A percentile compares a stretch with the other conserved stretches of the same genome.
Conservation (phyloP, 2,888 invertebrate species). For the Mythimna ferrago region DNA sequence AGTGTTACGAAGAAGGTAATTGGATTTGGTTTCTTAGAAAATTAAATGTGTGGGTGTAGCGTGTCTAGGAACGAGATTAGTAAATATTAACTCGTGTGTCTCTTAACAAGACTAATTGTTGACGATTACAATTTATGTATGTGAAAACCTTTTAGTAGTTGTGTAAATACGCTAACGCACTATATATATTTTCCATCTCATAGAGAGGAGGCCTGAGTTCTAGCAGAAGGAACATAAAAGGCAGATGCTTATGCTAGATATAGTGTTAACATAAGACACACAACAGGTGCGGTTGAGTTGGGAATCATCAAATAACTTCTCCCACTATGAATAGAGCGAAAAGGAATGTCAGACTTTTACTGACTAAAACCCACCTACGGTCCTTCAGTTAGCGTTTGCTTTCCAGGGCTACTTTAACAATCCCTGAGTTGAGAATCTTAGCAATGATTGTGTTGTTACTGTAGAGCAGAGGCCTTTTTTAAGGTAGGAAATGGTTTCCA, state of each 20-base stretch:
- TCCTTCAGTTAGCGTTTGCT: no score
- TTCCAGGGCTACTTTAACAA: no score
- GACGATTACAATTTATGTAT: conserved; percentile 29
- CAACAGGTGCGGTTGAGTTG: background rate
- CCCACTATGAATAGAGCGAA: no score
- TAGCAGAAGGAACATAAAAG: no score
- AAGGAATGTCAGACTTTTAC: no score
- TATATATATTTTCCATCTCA: no score
- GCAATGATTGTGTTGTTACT: background rate
- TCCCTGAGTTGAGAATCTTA: background rate
- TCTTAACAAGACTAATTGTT: conserved; percentile 24
- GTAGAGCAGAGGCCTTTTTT: background rate
- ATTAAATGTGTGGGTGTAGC: conserved; percentile 43
- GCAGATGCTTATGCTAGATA: no score
- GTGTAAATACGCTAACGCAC: conserved; percentile 3
- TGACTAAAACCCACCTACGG: no score
- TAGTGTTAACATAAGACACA: background rate
- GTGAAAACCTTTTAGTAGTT: conserved; percentile 13
- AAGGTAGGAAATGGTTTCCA: no score
- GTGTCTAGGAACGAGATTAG: conserved; percentile 23
- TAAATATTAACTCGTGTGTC: conserved; percentile 13
- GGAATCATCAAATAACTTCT: no score
- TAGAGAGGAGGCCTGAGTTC: no score
- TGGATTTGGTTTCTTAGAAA: conserved; percentile 60
- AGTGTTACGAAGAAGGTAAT: conserved; percentile 52